phyloP scores from a whole-genome alignment of 2,797 vertebrate genomes.

The Australoheros facetus region DNA sequence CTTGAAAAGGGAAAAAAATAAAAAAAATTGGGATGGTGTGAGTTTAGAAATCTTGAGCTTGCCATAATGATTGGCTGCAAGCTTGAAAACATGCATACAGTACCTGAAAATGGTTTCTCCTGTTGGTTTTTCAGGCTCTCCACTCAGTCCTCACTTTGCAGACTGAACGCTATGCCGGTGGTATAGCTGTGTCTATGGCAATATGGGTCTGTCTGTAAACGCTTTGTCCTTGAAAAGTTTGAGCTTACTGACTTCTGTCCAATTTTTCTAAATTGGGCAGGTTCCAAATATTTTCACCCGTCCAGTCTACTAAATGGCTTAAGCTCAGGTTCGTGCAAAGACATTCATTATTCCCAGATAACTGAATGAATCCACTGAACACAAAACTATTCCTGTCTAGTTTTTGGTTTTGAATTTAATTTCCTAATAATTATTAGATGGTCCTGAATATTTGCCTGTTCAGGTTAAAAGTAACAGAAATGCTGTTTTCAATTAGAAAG shows the following conservation, averaged over 20 bases:
- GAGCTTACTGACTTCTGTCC: neutral
- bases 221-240: neutral
- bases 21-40: neutral
- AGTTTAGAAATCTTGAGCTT: neutral
- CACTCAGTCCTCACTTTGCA: too few species aligned
- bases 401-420: neutral
- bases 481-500: neutral
- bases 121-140: neutral
- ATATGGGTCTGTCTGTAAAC: neutral
- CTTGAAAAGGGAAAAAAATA: neutral
- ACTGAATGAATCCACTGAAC: neutral
- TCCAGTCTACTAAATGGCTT: neutral
- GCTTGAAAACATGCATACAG: neutral
- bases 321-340: neutral
- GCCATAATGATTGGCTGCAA: neutral
- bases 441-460: neutral
- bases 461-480: neutral
- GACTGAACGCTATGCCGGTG: too few species aligned
- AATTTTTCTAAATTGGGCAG: neutral
- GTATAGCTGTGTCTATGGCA: neutral
- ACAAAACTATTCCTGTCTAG: neutral
- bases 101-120: neutral
- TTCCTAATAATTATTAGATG: neutral
- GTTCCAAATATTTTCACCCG: neutral
- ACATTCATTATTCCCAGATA: neutral